Evolutionary conservation across 2,113 vertebrate genomes (phyloP), one percentile per base, ranked within the genome.

Genomic region (Gymnarchus niloticus): DNA sequence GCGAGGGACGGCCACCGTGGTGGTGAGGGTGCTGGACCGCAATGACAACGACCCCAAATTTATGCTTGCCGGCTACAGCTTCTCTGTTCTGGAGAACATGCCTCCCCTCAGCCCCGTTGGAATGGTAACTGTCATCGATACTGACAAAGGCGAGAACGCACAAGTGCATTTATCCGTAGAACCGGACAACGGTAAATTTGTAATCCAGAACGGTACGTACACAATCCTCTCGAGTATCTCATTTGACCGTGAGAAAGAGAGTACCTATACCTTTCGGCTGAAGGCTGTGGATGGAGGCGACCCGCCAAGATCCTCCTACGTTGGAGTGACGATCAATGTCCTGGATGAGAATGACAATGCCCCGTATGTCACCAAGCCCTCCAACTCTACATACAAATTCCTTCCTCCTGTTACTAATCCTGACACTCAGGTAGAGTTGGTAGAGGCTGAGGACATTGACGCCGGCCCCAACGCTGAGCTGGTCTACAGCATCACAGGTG

Each of bases 11-110:
- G 96, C 98, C 0, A 98, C 97, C 0, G 96, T 99, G 83, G 93
- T 96, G 23, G 89, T 99, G 85, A 98, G 95, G 0, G 95, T 99
- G 77, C 93, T 98, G 87, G 98, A 99, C 90, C 95, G 96, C 88
- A 99, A 99, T 44, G 98, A 99, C 95, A 99, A 99, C 0, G 97
- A 99, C 90, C 98, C 98, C 65, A 98, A 98, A 87, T 99, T 99
- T 85, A 99, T 98, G 96, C 91, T 99, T 54, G 97, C 93, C 0
- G 96, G 96, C 91, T 99, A 99, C 92, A 99, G 97, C 91, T 99
- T 99, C 92, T 99, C 98, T 0, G 98, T 99, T 86, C 96, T 94
- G 89, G 98, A 99, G 89, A 99, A 99, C 93, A 96, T 98, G 97
- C 94, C 96, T 0, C 96, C 97, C 0, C 94, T 97, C 80, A 99